phyloP scores from a whole-genome alignment of 2,113 vertebrate species.

The Cyanocitta stelleri region DNA sequence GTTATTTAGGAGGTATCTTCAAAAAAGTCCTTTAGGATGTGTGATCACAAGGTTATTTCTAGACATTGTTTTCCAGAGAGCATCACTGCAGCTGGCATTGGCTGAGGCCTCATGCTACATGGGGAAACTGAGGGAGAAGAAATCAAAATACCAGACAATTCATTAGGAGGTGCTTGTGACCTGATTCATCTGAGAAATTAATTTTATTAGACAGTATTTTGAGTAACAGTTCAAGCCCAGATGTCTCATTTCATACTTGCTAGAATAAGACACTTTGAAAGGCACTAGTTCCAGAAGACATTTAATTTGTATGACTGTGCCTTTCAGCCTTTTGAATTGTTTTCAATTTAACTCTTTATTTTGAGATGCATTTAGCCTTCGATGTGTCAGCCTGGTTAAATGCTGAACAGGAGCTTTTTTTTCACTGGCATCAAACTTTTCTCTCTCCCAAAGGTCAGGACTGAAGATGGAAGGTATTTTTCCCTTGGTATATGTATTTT shows the following conservation, averaged over 20 bases:
- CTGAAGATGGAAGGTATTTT: background rate
- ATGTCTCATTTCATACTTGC: background rate
- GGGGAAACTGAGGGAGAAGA: background rate
- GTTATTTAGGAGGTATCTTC: background rate
- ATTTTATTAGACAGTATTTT: background rate
- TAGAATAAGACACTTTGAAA: background rate
- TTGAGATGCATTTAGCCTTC: background rate
- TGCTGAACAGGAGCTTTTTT: background rate
- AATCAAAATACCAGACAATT: background rate
- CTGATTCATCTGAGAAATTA: background rate
- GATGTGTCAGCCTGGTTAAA: background rate
- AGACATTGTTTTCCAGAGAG: background rate
- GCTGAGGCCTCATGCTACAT: background rate
- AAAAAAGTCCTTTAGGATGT: background rate
- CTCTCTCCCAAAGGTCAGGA: background rate
- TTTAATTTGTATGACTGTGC: background rate
- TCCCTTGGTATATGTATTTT: background rate
- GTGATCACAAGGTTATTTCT: background rate
- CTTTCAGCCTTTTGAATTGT: background rate
- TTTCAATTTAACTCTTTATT: background rate
- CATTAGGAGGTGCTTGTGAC: background rate
- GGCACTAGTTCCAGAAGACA: background rate
- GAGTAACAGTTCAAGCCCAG: background rate
- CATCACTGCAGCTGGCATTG: background rate
- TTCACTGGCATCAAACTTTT: background rate